Percentiles rank a stretch among this genome's conserved stretches.
phyloP scores from a whole-genome alignment of 2,888 invertebrate genomes.

The Urechis unicinctus region DNA sequence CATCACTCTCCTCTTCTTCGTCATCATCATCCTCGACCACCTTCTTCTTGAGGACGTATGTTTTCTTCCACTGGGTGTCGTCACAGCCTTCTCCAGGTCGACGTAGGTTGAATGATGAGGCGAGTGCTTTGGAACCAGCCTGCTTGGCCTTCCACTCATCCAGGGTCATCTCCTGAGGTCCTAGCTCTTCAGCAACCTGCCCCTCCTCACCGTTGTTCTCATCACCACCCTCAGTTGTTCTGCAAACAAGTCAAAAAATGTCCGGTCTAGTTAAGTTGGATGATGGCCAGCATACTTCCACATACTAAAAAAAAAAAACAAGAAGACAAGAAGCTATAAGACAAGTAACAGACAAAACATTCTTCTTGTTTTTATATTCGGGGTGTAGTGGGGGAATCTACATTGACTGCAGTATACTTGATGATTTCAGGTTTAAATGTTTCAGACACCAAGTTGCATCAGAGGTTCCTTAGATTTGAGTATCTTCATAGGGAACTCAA shows the following conservation, averaged over 20 bases:
- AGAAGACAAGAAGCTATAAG: no score
- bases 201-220: slow-evolving; percentile 5
- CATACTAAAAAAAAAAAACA: no score
- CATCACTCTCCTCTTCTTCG: slow-evolving; percentile 57
- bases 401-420: slow-evolving; percentile 26
- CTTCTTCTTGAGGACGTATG: slow-evolving; percentile 60
- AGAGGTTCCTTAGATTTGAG: no score
- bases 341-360: no score
- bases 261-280: no score
- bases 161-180: slow-evolving; percentile 74
- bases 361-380: background rate
- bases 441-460: no score
- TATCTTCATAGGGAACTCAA: no score
- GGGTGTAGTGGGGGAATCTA: background rate
- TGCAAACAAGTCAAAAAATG: no score
- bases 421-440: no score
- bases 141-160: slow-evolving; percentile 91
- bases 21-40: slow-evolving; percentile 52
- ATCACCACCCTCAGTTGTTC: background rate
- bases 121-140: slow-evolving; percentile 51
- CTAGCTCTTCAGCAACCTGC: slow-evolving; percentile 22
- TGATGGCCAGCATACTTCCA: no score
- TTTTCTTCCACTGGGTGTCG: slow-evolving; percentile 66
- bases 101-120: slow-evolving; percentile 59
- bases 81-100: slow-evolving; percentile 87